These are phyloP conservation scores for Drosophila watanabei DNA, from an alignment of 1,140 invertebrate genomes.

Conservation along the genomic window DNA sequence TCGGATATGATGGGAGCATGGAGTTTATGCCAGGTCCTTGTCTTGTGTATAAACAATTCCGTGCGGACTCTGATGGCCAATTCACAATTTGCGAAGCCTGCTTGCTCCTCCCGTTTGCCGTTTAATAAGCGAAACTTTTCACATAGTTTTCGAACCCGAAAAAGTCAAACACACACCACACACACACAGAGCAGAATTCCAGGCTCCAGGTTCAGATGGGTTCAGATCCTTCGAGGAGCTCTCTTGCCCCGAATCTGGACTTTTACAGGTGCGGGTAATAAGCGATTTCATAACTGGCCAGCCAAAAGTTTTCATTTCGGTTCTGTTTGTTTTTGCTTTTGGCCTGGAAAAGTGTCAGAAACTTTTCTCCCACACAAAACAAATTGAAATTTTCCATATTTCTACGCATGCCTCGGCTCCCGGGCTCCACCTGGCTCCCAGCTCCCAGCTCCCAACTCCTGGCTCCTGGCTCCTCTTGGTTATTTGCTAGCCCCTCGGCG, in stretches of 20 bases:
- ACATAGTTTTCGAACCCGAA: constrained; percentile 26
- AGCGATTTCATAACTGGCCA: constrained; percentile 48
- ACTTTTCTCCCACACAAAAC: constrained; percentile 51
- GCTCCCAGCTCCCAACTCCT: not conserved
- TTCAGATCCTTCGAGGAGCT: not conserved
- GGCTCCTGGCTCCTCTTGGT: not conserved
- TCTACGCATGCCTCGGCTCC: constrained; percentile 20
- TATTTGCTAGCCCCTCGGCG: constrained; percentile 14
- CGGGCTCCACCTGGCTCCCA: constrained; percentile 2
- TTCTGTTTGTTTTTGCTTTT: constrained; percentile 50
- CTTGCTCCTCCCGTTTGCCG: not conserved
- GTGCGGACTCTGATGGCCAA: constrained; percentile 51
- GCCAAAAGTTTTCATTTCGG: constrained; percentile 37
- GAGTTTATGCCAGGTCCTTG: constrained; percentile 11
- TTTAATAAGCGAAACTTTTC: constrained; percentile 52
- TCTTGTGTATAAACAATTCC: constrained; percentile 32
- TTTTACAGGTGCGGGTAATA: constrained; percentile 24
- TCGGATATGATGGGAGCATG: not conserved
- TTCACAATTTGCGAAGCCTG: constrained; percentile 42
- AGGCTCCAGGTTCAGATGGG: constrained; percentile 11
- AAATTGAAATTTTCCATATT: constrained; percentile 73
- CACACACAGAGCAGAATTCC: constrained; percentile 21
- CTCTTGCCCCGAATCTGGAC: not conserved
- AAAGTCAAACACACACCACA: constrained; percentile 46
- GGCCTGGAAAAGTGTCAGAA: constrained; percentile 64